Base-by-base conservation (phyloP, 2,113 vertebrate genomes). In the Equus przewalskii region DNA sequence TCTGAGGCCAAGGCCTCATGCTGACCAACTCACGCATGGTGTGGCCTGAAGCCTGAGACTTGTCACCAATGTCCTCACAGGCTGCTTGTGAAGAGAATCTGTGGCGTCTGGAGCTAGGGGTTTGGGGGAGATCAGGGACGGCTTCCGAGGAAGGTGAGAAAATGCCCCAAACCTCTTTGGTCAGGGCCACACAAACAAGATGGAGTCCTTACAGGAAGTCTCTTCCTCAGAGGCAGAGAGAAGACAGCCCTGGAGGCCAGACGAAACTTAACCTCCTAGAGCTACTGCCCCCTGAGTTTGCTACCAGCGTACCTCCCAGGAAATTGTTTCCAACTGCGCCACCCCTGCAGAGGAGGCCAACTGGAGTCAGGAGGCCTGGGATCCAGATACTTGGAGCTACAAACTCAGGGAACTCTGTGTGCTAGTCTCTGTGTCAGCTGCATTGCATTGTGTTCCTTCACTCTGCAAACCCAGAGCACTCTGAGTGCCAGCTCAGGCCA, bases 11-110 rank as follows among this genome's bases (percentile, higher is more conserved):
- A 91, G 36, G 49, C 62, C 56, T 85, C 65, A 56, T 41, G 69
- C 22, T 81, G 8, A 70, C 12, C 76, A 81, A 96, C 94, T 97
- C 28, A 98, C 96, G 86, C 96, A 93, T 97, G 22, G 10, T 44
- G n/a, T 80, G 4, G 81, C 41, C 41, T 56, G 41, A 86, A 98
- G 73, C 22, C 76, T 80, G 49, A 69, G n/a, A 28, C 22, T 44
- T 16, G 44, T 91, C 82, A 84, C 89, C 9, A 65, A 30, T 65
- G 22, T 89, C 72, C 36, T 85, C 49, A 65, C 46, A 26, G 46
- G 46, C 21, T 80, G 8, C 69, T 86, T 21, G 4, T 87, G 56
- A 93, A 87, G 56, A 92, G 22, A 92, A 72, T 80, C 33, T 67
- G 21, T 75, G 64, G 15, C 22, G 15, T 72, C 67, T 95, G 84